Conservation (phyloP, 2,113 vertebrate species). For the Narcine bancroftii region DNA sequence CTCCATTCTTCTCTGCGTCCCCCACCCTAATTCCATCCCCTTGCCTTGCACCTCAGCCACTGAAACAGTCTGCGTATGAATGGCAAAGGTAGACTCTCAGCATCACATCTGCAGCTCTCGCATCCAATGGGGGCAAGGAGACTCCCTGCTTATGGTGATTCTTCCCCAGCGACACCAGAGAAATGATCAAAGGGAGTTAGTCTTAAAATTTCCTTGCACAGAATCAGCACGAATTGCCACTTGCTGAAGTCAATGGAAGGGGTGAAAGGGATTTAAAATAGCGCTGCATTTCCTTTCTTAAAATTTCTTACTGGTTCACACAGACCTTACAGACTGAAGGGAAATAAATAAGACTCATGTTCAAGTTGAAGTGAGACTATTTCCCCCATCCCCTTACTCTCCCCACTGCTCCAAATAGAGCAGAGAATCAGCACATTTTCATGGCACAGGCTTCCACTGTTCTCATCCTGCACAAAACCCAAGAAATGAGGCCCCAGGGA, state of each 20-base stretch:
- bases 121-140: not conserved
- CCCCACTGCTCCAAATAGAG: not conserved
- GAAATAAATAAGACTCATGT: not conserved
- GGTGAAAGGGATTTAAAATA: not conserved
- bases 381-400: no score
- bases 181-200: no score
- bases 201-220: not conserved
- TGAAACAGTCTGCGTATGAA: not conserved
- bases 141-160: not conserved
- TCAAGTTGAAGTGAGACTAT: not conserved
- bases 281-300: not conserved
- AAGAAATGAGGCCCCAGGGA: not conserved
- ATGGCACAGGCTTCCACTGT: no score
- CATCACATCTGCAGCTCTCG: not conserved
- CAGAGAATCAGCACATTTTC: not conserved
- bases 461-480: not conserved
- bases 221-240: not conserved
- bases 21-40: no score
- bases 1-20: no score
- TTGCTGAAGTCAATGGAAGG: no score
- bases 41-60: not conserved
- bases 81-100: not conserved
- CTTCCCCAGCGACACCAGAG: no score
- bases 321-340: not conserved
- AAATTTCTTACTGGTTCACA: not conserved